Conservation (phyloP, 2,797 vertebrate species). For the Chloroceryle amazona region DNA sequence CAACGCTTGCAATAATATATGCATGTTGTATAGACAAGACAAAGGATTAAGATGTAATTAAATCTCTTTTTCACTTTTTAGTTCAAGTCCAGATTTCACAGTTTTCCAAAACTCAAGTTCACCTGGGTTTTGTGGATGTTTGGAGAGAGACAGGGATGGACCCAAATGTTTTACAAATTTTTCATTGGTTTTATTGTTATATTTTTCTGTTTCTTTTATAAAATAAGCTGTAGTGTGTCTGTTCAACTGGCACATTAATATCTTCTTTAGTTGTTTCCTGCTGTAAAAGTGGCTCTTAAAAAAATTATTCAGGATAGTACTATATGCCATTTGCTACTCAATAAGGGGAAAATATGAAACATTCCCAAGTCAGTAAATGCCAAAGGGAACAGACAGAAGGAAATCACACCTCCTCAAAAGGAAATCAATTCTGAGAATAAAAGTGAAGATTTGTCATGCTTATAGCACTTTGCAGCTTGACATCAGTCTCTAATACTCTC, state of each 20-base stretch:
- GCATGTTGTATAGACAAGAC: neutral
- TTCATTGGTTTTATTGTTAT: neutral
- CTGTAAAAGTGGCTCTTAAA: neutral
- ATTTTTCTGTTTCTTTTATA: neutral
- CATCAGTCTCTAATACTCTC: conserved; percentile 34
- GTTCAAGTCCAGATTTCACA: neutral
- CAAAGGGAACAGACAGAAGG: neutral
- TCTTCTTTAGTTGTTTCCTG: conserved; percentile 7
- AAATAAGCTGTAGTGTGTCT: conserved; percentile 13
- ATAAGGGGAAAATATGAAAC: conserved; percentile 29
- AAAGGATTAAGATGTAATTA: neutral
- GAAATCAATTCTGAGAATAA: conserved; percentile 45
- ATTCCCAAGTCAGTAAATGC: conserved; percentile 22
- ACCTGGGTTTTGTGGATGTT: neutral
- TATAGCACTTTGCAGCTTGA: conserved; percentile 37
- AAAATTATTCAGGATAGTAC: conserved; percentile 51
- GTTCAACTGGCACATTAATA: neutral
- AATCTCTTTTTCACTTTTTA: neutral
- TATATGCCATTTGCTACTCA: conserved; percentile 22
- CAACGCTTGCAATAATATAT: neutral
- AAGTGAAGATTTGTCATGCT: conserved; percentile 37
- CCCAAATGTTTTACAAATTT: neutral
- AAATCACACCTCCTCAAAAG: conserved; percentile 21
- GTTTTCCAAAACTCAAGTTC: neutral
- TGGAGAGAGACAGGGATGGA: neutral